Percentiles rank a stretch among this genome's conserved stretches.
phyloP scores from a whole-genome alignment of 1,140 invertebrate genomes.

The Helicoverpa zea region DNA sequence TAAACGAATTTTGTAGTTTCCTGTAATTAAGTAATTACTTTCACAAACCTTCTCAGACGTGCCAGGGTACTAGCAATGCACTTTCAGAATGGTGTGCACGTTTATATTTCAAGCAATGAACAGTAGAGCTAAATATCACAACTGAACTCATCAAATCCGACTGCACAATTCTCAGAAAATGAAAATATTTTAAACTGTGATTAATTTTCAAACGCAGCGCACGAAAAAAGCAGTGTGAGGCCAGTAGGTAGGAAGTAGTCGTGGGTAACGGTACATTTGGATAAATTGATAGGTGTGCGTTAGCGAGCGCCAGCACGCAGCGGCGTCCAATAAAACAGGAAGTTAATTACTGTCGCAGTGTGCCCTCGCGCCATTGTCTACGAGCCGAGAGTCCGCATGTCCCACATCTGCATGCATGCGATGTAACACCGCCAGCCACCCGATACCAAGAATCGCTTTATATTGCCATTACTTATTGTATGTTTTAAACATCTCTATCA shows the following conservation, averaged over 20 bases:
- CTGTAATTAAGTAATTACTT: too few species aligned
- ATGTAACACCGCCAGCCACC: conserved; percentile 1
- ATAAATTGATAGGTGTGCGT: conserved; percentile 45
- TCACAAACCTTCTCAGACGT: too few species aligned
- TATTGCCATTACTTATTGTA: conserved; percentile 6
- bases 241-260: conserved; percentile 18
- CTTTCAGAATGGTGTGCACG: too few species aligned
- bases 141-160: background rate
- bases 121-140: background rate
- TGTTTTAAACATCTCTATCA: too few species aligned
- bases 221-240: conserved; percentile 2
- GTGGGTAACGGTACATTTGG: conserved; percentile 47
- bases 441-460: conserved; percentile 3
- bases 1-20: too few species aligned
- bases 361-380: conserved; percentile 60
- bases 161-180: conserved; percentile 25
- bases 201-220: conserved; percentile 32
- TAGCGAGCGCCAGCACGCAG: conserved; percentile 13
- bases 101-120: background rate
- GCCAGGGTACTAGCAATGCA: too few species aligned
- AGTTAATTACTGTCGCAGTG: conserved; percentile 64
- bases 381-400: conserved; percentile 12
- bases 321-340: conserved; percentile 57
- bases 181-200: conserved; percentile 33
- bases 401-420: conserved; percentile 37